These are phyloP conservation scores for Sorex fumeus DNA, from an alignment of 2,113 vertebrate species.

Conservation along the genomic window DNA sequence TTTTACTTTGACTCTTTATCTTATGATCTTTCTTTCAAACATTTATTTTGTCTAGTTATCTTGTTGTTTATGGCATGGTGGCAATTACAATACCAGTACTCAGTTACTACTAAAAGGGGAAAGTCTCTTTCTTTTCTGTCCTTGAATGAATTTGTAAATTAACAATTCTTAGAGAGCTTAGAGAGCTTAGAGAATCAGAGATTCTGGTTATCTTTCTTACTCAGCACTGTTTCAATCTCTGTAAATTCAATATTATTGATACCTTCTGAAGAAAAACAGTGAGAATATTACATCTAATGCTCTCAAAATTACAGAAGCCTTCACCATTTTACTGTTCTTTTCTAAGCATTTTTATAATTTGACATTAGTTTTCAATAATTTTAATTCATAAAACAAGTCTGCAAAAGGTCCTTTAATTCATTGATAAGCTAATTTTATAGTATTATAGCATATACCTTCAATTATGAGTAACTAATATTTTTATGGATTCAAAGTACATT, in stretches of 20 bases:
- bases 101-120: background rate
- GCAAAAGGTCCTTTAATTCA: background rate
- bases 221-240: background rate
- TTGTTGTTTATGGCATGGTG: background rate
- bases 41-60: constrained; percentile 21
- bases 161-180: background rate
- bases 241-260: background rate
- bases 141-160: background rate
- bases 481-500: background rate
- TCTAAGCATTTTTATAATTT: background rate
- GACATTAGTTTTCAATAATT: constrained; percentile 24
- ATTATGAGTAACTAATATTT: constrained; percentile 11
- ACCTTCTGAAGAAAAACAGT: background rate
- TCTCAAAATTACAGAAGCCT: background rate
- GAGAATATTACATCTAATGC: background rate
- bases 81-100: background rate
- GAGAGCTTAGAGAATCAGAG: background rate
- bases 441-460: background rate
- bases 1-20: constrained; percentile 20
- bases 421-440: constrained; percentile 24
- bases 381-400: background rate
- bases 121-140: background rate
- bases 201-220: constrained; percentile 3
- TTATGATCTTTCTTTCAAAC: constrained; percentile 30
- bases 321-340: background rate